These are phyloP conservation scores for Dasysyrphus tricinctus DNA, from an alignment of 2,888 invertebrate species.

Conservation along the genomic window DNA sequence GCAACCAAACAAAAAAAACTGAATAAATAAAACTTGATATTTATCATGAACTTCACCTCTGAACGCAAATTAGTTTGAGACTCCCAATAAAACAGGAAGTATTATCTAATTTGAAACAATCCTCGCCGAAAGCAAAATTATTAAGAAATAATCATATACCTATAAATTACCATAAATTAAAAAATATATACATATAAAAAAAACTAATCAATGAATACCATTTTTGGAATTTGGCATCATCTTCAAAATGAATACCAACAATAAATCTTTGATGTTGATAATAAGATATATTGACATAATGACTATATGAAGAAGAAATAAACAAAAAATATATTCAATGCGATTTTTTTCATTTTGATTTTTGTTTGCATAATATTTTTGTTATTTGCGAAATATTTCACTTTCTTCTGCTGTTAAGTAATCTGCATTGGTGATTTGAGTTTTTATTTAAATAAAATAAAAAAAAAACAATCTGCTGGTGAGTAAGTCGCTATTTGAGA, in stretches of 20 bases:
- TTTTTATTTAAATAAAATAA: background rate
- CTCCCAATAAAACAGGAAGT: slow-evolving; percentile 40
- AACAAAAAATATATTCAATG: slow-evolving; percentile 1
- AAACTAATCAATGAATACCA: background rate
- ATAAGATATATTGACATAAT: slow-evolving; percentile 37
- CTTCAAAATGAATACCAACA: slow-evolving; percentile 20
- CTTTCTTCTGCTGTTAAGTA: slow-evolving; percentile 51
- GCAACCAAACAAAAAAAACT: background rate
- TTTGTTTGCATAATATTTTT: slow-evolving; percentile 42
- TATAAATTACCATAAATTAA: slow-evolving; percentile 31
- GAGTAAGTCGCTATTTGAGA: slow-evolving; percentile 10
- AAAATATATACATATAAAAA: slow-evolving; percentile 1
- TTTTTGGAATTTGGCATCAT: slow-evolving; percentile 21
- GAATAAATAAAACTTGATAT: slow-evolving; percentile 18
- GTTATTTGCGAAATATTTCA: slow-evolving; percentile 52
- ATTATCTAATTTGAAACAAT: slow-evolving; percentile 33
- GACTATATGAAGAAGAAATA: slow-evolving; percentile 3
- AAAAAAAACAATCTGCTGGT: background rate
- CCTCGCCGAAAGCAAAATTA: slow-evolving; percentile 8
- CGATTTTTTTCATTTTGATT: slow-evolving; percentile 18
- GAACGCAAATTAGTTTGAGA: slow-evolving; percentile 28
- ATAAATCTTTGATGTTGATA: slow-evolving; percentile 24
- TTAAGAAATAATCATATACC: slow-evolving; percentile 31
- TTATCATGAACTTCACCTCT: slow-evolving; percentile 40
- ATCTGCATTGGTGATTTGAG: background rate